Evolutionary conservation across 2,888 invertebrate species (phyloP).

Genomic region (Euplagia quadripunctaria): DNA sequence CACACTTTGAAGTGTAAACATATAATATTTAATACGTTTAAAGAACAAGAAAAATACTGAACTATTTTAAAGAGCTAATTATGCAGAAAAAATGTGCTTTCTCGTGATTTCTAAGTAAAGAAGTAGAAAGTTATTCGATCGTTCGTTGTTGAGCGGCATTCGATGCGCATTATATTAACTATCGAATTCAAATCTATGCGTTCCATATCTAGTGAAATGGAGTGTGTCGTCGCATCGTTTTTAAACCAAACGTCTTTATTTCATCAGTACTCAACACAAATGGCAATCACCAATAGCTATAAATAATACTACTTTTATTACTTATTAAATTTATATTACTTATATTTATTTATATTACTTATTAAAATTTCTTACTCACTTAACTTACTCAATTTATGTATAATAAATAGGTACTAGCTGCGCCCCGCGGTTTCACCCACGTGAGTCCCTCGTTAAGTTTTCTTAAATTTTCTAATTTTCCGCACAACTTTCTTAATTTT

Average conservation of each 20-base stretch:
- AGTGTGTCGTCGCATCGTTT: conserved; percentile 45
- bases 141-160: conserved; percentile 59
- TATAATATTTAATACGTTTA: conserved; percentile 7
- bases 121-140: conserved; percentile 72
- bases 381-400: no score
- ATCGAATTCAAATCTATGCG: conserved; percentile 62
- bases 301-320: no score
- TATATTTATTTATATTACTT: no score
- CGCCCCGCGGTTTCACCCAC: no score
- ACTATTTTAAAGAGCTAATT: conserved; percentile 40
- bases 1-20: conserved; percentile 14
- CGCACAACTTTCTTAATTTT: no score
- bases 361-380: no score
- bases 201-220: conserved; percentile 54
- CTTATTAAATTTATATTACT: no score
- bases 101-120: conserved; percentile 55
- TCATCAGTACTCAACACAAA: not conserved
- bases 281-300: not conserved
- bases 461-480: no score
- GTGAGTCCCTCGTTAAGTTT: no score
- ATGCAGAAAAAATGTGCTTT: conserved; percentile 48
- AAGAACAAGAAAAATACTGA: conserved; percentile 4
- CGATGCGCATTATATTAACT: conserved; percentile 58
- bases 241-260: not conserved
- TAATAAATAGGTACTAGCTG: no score